Evolutionary conservation across 2,113 vertebrate genomes (phyloP).

Genomic region (Platichthys flesus): DNA sequence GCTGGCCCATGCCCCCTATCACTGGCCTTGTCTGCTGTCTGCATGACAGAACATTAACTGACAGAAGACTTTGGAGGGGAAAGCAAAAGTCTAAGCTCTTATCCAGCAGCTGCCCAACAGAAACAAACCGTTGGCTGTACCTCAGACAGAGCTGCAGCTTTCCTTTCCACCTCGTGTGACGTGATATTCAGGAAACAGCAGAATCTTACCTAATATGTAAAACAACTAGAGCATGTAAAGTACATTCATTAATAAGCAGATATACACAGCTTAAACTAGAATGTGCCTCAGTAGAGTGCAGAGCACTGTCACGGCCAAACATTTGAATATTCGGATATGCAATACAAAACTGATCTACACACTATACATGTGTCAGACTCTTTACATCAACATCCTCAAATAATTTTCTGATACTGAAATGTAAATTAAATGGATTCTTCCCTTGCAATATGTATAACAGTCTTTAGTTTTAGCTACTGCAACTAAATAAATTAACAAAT

Average conservation of each 20-base stretch:
- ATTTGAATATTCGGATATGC: background rate
- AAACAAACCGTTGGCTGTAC: background rate
- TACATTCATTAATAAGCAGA: background rate
- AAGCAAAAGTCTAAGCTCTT: slow-evolving; percentile 28
- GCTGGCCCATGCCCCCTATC: slow-evolving; percentile 12
- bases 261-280: background rate
- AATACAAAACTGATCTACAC: too few relatives aligned
- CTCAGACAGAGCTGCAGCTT: background rate
- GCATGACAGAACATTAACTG: slow-evolving; percentile 31
- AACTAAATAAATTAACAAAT: too few relatives aligned
- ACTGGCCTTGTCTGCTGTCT: slow-evolving; percentile 20
- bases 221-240: background rate
- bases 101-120: slow-evolving; percentile 4
- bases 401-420: too few relatives aligned
- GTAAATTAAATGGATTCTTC: background rate
- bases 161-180: background rate
- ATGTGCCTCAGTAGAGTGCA: background rate
- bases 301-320: background rate
- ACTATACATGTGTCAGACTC: too few relatives aligned
- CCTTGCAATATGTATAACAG: background rate
- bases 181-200: background rate
- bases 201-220: background rate
- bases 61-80: slow-evolving; percentile 37
- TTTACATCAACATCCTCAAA: too few relatives aligned
- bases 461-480: too few relatives aligned